phyloP scores from a whole-genome alignment of 2,797 vertebrate genomes.

The Platalea minor region DNA sequence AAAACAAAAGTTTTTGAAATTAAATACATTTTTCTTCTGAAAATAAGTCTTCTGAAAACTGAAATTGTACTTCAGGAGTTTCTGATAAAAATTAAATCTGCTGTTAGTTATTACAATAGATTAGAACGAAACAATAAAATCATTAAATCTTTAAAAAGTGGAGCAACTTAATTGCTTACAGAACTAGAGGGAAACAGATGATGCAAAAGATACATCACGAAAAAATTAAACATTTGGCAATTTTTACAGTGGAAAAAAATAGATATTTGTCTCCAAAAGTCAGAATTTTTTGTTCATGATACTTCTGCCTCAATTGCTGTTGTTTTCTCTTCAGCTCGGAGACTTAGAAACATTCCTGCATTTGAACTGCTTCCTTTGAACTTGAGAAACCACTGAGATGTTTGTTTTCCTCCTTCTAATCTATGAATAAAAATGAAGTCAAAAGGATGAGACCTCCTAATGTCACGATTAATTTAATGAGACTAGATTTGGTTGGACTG shows the following conservation, averaged over 20 bases:
- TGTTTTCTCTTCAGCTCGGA: neutral
- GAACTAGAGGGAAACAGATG: neutral
- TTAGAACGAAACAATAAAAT: neutral
- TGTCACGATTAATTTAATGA: neutral
- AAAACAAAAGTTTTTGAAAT: neutral
- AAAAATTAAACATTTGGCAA: neutral
- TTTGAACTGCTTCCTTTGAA: neutral
- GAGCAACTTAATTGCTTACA: neutral
- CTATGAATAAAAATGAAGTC: neutral
- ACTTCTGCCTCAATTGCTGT: neutral
- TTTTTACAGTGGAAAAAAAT: neutral
- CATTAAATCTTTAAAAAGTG: neutral
- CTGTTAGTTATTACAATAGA: neutral
- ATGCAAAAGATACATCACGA: neutral
- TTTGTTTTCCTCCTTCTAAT: neutral
- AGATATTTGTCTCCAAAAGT: neutral
- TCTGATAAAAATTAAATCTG: neutral
- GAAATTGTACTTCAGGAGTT: neutral
- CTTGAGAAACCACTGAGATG: neutral
- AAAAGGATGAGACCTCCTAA: neutral
- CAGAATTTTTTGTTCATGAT: neutral
- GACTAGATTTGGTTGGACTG: neutral
- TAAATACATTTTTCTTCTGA: neutral
- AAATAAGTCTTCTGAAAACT: neutral
- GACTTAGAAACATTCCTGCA: neutral